These are phyloP conservation scores for Muraenolepis orangiensis DNA, from an alignment of 2,797 vertebrate species.

Conservation along the genomic window DNA sequence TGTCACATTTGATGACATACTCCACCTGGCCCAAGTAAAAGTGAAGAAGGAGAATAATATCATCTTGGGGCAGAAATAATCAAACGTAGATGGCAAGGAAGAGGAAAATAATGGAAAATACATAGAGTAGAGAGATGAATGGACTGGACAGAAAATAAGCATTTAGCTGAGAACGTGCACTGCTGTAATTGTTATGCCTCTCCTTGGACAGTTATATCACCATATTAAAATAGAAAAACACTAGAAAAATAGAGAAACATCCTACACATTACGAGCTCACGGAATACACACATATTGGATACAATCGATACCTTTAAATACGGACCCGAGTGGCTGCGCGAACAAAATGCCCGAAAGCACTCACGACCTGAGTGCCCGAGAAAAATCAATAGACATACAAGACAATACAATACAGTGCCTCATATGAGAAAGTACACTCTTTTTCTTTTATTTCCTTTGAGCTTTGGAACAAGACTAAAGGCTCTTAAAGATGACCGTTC, in stretches of 20 bases:
- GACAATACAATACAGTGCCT: not conserved
- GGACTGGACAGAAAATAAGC: not conserved
- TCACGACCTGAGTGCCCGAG: not conserved
- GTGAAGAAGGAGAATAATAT: not conserved
- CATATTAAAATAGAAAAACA: not conserved
- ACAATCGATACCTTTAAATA: not conserved
- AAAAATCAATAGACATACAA: not conserved
- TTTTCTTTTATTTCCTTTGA: not conserved
- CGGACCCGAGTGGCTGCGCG: not conserved
- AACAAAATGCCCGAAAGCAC: not conserved
- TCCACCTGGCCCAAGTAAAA: slow-evolving; percentile 79
- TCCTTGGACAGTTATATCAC: not conserved
- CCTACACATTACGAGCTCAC: not conserved
- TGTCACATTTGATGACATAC: slow-evolving; percentile 97
- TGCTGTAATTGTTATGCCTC: too few relatives aligned
- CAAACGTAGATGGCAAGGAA: not conserved
- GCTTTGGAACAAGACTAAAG: not conserved
- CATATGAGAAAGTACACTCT: too few relatives aligned
- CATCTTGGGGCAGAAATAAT: not conserved
- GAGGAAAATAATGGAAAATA: not conserved
- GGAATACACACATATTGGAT: not conserved
- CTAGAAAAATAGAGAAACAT: not conserved
- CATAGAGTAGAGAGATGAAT: not conserved
- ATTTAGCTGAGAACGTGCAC: not conserved
- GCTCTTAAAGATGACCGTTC: not conserved